These are phyloP conservation scores for Silurus glanis DNA, from an alignment of 2,113 vertebrate genomes.

Conservation along the genomic window DNA sequence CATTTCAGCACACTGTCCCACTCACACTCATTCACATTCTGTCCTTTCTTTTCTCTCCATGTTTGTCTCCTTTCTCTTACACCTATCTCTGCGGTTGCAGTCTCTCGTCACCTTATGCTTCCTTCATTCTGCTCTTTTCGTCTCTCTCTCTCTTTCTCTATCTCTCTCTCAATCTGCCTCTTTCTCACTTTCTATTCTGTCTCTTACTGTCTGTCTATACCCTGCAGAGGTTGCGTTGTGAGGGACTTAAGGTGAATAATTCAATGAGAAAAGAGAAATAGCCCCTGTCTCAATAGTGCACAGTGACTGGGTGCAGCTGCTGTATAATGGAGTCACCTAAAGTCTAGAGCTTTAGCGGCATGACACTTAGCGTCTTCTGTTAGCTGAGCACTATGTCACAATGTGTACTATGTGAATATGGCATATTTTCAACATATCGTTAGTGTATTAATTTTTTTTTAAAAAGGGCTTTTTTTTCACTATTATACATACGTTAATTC, in stretches of 20 bases:
- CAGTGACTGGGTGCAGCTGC: not conserved
- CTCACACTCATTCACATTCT: constrained; percentile 22
- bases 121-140: not conserved
- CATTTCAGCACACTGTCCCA: not conserved
- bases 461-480: too few relatives aligned
- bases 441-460: too few relatives aligned
- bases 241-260: not conserved
- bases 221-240: not conserved
- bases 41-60: not conserved
- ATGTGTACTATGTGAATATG: not conserved
- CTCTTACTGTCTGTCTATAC: not conserved
- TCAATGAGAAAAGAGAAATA: constrained; percentile 4
- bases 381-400: constrained; percentile 9
- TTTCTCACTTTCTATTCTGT: not conserved
- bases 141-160: not conserved
- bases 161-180: not conserved
- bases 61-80: not conserved
- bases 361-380: not conserved
- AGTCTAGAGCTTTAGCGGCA: not conserved
- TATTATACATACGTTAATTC: too few relatives aligned
- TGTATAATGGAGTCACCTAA: not conserved
- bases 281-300: not conserved
- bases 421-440: too few relatives aligned
- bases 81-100: not conserved
- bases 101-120: constrained; percentile 3